Conservation (phyloP, 2,797 vertebrate genomes). For the Labeo calbasu region DNA sequence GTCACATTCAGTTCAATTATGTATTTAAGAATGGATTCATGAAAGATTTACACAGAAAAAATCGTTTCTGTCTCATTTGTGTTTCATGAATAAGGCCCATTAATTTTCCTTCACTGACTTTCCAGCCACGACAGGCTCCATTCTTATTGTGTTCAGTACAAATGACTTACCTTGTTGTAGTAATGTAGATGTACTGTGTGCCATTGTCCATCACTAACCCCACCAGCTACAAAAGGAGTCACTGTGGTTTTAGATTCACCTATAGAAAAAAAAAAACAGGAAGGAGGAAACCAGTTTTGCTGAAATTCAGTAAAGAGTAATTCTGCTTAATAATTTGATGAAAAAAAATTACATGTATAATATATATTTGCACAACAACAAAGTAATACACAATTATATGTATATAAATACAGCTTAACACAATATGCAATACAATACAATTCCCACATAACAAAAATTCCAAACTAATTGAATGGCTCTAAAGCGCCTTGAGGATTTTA, state of each 20-base stretch:
- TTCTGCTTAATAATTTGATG: background rate
- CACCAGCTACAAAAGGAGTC: conserved; percentile 77
- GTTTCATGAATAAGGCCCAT: background rate
- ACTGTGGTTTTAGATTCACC: conserved; percentile 85
- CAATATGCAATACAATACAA: background rate
- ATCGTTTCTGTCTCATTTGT: background rate
- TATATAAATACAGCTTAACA: background rate
- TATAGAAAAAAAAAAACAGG: conserved; percentile 56
- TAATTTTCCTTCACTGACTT: background rate
- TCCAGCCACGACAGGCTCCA: background rate
- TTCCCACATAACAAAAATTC: background rate
- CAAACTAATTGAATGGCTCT: conserved; percentile 14
- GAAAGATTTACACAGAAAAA: background rate
- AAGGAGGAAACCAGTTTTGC: background rate
- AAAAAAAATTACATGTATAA: background rate
- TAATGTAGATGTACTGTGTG: conserved; percentile 86
- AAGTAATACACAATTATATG: background rate
- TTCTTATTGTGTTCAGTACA: background rate
- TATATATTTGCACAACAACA: background rate
- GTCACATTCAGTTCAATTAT: background rate
- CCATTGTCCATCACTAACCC: conserved; percentile 89
- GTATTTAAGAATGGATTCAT: background rate
- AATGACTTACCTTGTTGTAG: conserved; percentile 86
- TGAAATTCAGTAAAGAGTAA: background rate
- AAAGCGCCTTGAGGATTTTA: conserved; percentile 18